Base-by-base conservation (phyloP, 2,113 vertebrate species). In the Eidolon helvum region DNA sequence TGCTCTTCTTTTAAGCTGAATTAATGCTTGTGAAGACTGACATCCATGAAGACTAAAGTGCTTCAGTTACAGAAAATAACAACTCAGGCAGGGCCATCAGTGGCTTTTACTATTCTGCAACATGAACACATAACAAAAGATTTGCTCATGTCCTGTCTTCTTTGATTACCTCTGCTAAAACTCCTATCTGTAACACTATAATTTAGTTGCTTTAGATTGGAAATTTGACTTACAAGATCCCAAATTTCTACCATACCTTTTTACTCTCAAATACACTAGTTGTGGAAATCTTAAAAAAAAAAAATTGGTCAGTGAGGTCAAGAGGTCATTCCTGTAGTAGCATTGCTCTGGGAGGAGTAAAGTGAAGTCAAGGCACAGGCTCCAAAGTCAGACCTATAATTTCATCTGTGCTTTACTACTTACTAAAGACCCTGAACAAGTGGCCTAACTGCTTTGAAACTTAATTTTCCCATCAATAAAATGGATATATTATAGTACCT, bases 21-120 rank as follows among this genome's bases (percentile, higher is more conserved):
- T 97, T 91, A 95, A 88, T 95, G 71, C 84, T 94, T 82, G 59
- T 90, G 66, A 92, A 96, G 53, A 92, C 88, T 96, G 93, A 96
- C 91, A 95, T 94, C 55, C 80, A 68, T 57, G 91, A 92, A 96
- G 91, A 88, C 93, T 82, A 88, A 91, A 98, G 88, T 83, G 93
- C 61, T 94, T 94, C 71, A 33, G 59, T 96, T 92, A 92, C 26
- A 82, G 87, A 90, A 95, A 94, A 65, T 79, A 85, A 43, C 69
- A 85, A 71, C 48, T 93, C 53, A 38, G 48, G 77, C 86, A 55
- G 59, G 80, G 65, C 77, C 66, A 21, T 59, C 45, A 68, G 30
- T 68, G 48, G 8, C 80, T 90, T 80, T 74, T 55, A 75, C 74
- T 86, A 2, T 53, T 45, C 18, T 65, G 21, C 40, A 87, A 48